Conservation (phyloP, 2,113 vertebrate genomes). For the Hemicordylus capensis region DNA sequence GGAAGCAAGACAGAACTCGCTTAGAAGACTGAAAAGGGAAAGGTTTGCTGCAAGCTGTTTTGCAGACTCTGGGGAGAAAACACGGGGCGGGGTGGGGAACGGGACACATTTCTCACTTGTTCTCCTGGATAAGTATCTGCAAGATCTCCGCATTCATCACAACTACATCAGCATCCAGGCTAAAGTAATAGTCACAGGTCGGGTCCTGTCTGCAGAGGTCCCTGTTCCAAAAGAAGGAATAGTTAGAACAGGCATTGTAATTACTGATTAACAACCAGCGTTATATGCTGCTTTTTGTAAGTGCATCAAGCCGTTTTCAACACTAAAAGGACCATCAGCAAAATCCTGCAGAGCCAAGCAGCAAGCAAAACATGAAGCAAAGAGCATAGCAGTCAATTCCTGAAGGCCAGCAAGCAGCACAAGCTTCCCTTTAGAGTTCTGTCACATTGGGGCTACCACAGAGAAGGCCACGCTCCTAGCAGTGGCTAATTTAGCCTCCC, state of each 20-base stretch:
- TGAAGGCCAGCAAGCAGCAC: too few species aligned
- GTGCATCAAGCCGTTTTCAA: not conserved
- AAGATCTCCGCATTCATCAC: slow-evolving; percentile 74
- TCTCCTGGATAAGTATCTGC: slow-evolving; percentile 77
- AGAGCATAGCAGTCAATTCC: too few species aligned
- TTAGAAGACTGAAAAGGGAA: not conserved
- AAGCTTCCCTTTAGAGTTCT: too few species aligned
- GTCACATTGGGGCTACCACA: too few species aligned
- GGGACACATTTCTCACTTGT: slow-evolving; percentile 67
- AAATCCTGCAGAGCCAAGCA: too few species aligned
- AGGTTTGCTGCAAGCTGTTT: not conserved
- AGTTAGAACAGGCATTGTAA: too few species aligned
- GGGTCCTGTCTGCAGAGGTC: slow-evolving; percentile 76
- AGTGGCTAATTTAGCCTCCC: too few species aligned
- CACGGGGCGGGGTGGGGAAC: not conserved
- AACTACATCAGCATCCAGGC: slow-evolving; percentile 77
- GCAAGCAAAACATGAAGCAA: too few species aligned
- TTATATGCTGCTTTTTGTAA: not conserved
- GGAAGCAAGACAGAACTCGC: not conserved
- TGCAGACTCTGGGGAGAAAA: too few species aligned
- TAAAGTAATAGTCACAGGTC: slow-evolving; percentile 81
- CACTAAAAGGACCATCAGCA: too few species aligned
- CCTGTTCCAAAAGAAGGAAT: slow-evolving; percentile 43
- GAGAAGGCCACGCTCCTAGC: too few species aligned
- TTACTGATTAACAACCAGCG: too few species aligned